Base-by-base conservation (phyloP, 53 echinoderm and acorn worm species). In the Mesocentrotus franciscanus region DNA sequence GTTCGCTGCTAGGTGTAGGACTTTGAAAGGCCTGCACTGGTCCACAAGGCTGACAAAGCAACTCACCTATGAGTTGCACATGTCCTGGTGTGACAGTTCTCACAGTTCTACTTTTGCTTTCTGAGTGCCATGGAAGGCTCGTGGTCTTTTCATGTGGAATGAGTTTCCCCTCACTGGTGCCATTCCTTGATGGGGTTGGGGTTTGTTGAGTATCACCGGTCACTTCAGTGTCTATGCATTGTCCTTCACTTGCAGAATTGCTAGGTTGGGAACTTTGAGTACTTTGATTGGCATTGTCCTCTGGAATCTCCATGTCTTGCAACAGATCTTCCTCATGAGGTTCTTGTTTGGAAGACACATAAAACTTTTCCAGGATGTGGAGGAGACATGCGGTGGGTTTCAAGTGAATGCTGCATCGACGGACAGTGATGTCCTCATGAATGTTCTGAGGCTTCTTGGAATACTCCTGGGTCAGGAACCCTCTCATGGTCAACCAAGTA, bases 401-500 rank as follows among this genome's bases (percentile, higher is more conserved):
- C 26, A 91, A 7, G 66, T n/a, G 55, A 35, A 91, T 22, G 22
- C 66, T 91, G 61, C 94, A 94, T 12, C 94, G 59, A 33, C 30
- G 60, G 39, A 94, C 55, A 35, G n/a, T 64, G 33, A 94, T 34
- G 39, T 94, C 95, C 34, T 94, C 95, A 18, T 94, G 95, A 13
- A 94, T 85, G 70, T 66, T 66, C 56, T 94, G 95, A 34, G 95
- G 95, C 56, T 85, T 94, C 95, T 70, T 94, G 87, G 85, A 36
- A 39, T 85, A 85, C 3, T 61, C 85, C 55, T 64, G 29, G 66
- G 85, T 66, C 66, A 85, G 68, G n/a, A 85, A 57, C 15, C 87
- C 95, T 66, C 68, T 85, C 95, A 94, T 85, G 62, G 66, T 66
- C 64, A 94, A 85, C 95, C 95, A 94, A 24, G 64, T 87, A 56